These are phyloP conservation scores for Temnothorax unifasciatus DNA, from an alignment of 2,888 invertebrate species.

Conservation along the genomic window DNA sequence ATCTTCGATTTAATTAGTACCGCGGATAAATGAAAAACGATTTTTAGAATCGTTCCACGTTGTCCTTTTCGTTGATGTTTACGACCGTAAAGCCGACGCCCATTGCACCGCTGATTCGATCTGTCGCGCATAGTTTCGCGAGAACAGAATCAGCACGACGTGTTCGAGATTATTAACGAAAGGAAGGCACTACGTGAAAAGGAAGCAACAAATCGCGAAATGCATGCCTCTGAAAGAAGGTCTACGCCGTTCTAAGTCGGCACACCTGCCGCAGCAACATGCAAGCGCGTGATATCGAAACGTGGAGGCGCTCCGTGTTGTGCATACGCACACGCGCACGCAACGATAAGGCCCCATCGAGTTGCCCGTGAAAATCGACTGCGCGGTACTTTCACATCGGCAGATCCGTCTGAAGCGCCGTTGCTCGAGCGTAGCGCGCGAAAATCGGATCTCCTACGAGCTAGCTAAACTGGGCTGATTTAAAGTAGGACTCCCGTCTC, in stretches of 20 bases:
- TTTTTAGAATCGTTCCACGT: neutral
- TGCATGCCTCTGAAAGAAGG: constrained; percentile 67
- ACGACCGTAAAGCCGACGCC: constrained; percentile 25
- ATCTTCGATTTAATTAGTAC: constrained; percentile 1
- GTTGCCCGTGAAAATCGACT: constrained; percentile 70
- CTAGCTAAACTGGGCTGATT: constrained; percentile 76
- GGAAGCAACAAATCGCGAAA: constrained; percentile 70
- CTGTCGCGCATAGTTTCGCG: constrained; percentile 38
- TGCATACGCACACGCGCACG: constrained; percentile 20
- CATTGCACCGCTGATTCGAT: neutral
- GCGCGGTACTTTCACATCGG: constrained; percentile 76
- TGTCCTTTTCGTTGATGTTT: neutral
- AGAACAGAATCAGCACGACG: constrained; percentile 51
- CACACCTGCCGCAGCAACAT: constrained; percentile 67
- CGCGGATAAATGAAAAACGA: constrained; percentile 3
- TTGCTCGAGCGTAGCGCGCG: constrained; percentile 77
- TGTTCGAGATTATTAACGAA: constrained; percentile 72
- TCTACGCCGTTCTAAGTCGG: constrained; percentile 70
- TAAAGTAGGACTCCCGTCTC: constrained; percentile 75
- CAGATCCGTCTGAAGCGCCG: constrained; percentile 73
- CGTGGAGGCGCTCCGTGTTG: constrained; percentile 33
- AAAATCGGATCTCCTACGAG: constrained; percentile 77
- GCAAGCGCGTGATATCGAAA: constrained; percentile 68
- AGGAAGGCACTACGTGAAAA: constrained; percentile 70
- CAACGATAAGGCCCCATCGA: constrained; percentile 25